A percentile compares a stretch with the other conserved stretches of the same genome.
Evolutionary conservation across 30 jellyfish, hydroid and myxozoan genomes (phyloP).

Genomic region (Hydractinia symbiolongicarpus): DNA sequence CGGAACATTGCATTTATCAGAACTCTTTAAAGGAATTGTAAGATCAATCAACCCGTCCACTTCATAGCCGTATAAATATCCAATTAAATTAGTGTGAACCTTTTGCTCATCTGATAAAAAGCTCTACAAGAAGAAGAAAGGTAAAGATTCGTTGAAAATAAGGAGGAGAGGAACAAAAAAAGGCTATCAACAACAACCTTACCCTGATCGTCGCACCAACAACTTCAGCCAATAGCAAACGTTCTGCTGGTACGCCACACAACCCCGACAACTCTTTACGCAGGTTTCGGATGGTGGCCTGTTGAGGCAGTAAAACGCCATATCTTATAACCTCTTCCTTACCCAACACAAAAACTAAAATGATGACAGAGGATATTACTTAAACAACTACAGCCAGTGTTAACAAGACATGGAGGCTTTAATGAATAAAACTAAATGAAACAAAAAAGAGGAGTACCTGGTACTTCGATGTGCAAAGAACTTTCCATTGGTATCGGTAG

Average conservation of each 20-base stretch:
- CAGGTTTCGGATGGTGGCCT: slow-evolving; percentile 45
- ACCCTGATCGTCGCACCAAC: slow-evolving; percentile 68
- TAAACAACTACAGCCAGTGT: no score
- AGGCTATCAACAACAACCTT: not conserved
- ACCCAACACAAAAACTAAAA: slow-evolving; percentile 53
- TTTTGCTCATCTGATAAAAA: slow-evolving; percentile 42
- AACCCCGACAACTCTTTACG: slow-evolving; percentile 43
- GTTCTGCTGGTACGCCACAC: slow-evolving; percentile 43
- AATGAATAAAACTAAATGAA: no score
- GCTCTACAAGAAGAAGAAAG: slow-evolving; percentile 17
- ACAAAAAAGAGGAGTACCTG: slow-evolving; percentile 34
- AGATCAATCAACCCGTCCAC: slow-evolving; percentile 20
- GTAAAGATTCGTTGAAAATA: not conserved
- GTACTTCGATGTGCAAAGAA: slow-evolving; percentile 80
- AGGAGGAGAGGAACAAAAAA: not conserved
- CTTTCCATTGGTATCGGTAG: slow-evolving; percentile 95
- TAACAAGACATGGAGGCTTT: no score
- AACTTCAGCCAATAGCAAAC: slow-evolving; percentile 62
- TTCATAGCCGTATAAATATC: slow-evolving; percentile 63
- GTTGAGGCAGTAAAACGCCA: slow-evolving; percentile 72
- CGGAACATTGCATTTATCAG: not conserved
- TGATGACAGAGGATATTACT: not conserved
- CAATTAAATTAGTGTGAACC: slow-evolving; percentile 47
- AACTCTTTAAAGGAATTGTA: not conserved
- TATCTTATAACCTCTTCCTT: slow-evolving; percentile 55